A percentile compares a stretch with the other conserved stretches of the same genome.
phyloP scores from a whole-genome alignment of 92 coral and sea anemone species.

The Palythoa caribaeorum region DNA sequence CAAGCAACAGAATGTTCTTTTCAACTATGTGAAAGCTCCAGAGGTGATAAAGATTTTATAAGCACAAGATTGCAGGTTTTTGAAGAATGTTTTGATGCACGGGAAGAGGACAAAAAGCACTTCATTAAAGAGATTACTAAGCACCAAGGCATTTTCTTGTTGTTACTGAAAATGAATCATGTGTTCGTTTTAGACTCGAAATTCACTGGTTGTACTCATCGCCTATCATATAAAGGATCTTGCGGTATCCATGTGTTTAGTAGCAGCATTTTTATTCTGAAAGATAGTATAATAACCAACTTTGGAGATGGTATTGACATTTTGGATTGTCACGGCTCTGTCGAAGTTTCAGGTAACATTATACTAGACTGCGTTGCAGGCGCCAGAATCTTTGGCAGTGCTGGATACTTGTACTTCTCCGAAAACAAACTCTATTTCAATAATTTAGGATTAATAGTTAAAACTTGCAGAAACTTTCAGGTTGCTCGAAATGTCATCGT shows the following conservation, averaged over 20 bases:
- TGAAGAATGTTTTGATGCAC: background rate
- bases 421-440: background rate
- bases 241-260: background rate
- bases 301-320: background rate
- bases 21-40: background rate
- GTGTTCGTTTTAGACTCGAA: background rate
- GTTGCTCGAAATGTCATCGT: background rate
- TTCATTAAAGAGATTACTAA: background rate
- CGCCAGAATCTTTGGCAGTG: too few species aligned
- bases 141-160: background rate
- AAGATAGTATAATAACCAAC: background rate
- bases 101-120: background rate
- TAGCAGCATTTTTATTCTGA: background rate
- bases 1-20: background rate
- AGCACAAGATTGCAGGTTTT: too few species aligned
- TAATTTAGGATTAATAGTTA: background rate
- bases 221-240: background rate
- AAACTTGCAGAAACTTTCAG: background rate
- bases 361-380: background rate
- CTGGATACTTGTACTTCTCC: background rate
- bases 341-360: background rate
- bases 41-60: background rate
- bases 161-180: background rate
- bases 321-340: background rate
- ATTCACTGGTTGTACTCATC: background rate